Conservation (phyloP, 2,113 vertebrate genomes). For the Silurus meridionalis region DNA sequence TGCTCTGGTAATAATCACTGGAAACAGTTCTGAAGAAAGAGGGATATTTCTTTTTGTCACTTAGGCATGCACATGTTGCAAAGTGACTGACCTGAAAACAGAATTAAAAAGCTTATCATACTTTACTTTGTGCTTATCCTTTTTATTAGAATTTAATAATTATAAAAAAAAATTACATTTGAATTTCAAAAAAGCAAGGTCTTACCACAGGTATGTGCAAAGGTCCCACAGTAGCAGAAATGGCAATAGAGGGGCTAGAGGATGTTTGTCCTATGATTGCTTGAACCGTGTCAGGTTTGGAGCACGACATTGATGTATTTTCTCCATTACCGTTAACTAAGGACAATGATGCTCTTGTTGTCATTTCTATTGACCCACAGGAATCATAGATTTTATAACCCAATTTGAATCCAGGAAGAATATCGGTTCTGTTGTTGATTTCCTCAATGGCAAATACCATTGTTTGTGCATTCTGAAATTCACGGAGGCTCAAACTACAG, state of each 20-base stretch:
- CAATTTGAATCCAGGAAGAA: conserved; percentile 56
- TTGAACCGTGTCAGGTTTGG: conserved; percentile 52
- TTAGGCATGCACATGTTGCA: conserved; percentile 62
- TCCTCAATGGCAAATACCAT: conserved; percentile 65
- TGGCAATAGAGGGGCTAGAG: conserved; percentile 58
- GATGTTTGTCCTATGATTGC: conserved; percentile 62
- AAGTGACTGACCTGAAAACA: conserved; percentile 61
- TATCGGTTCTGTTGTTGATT: conserved; percentile 58
- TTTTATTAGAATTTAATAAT: neutral
- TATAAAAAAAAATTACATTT: neutral
- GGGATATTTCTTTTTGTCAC: conserved; percentile 58
- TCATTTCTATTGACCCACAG: conserved; percentile 56
- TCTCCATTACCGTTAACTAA: conserved; percentile 53
- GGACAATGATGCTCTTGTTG: conserved; percentile 56
- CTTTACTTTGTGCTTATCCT: neutral
- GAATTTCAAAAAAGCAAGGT: neutral
- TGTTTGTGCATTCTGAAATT: conserved; percentile 61
- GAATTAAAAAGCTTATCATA: neutral
- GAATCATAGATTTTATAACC: conserved; percentile 62
- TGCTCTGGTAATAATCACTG: conserved; percentile 62
- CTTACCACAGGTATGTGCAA: conserved; percentile 40
- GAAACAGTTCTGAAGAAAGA: conserved; percentile 63
- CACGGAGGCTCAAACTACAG: conserved; percentile 57
- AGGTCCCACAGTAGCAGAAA: conserved; percentile 56
- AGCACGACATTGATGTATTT: conserved; percentile 32